phyloP scores from a whole-genome alignment of 2,113 vertebrate genomes.

The Nycticryphes semicollaris region DNA sequence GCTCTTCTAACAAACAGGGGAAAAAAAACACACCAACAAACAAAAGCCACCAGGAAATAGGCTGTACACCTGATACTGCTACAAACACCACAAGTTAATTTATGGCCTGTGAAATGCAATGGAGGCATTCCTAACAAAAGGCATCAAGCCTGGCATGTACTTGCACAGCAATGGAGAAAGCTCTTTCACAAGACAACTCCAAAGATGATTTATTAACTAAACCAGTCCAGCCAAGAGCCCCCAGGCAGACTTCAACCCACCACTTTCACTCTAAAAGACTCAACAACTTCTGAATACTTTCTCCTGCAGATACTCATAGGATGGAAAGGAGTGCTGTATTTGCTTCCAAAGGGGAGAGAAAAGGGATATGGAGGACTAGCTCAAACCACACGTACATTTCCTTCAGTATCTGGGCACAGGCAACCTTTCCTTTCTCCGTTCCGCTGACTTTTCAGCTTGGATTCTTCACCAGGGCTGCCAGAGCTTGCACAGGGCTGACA shows the following conservation, averaged over 20 bases:
- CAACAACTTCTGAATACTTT: not conserved
- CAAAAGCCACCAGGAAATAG: not conserved
- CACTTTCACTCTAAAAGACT: not conserved
- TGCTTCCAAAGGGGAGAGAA: not conserved
- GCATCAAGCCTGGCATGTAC: not conserved
- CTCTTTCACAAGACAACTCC: accelerated
- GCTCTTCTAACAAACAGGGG: not conserved
- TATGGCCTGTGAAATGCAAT: not conserved
- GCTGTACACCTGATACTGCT: not conserved
- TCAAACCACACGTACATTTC: not conserved
- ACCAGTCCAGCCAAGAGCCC: not conserved
- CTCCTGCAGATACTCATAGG: not conserved
- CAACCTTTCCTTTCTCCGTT: not conserved
- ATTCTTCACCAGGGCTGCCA: not conserved
- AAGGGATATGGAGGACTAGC: not conserved
- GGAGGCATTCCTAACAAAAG: not conserved
- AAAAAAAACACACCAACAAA: not conserved
- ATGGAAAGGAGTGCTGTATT: not conserved
- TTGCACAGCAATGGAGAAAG: not conserved
- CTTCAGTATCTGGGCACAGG: not conserved
- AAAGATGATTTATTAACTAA: not conserved
- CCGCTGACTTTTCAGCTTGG: not conserved
- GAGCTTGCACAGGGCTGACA: not conserved
- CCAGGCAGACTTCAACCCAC: not conserved
- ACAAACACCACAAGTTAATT: not conserved